Percentiles rank a stretch among this genome's conserved stretches.
phyloP scores from a whole-genome alignment of 2,113 vertebrate species.

The Bucco capensis region DNA sequence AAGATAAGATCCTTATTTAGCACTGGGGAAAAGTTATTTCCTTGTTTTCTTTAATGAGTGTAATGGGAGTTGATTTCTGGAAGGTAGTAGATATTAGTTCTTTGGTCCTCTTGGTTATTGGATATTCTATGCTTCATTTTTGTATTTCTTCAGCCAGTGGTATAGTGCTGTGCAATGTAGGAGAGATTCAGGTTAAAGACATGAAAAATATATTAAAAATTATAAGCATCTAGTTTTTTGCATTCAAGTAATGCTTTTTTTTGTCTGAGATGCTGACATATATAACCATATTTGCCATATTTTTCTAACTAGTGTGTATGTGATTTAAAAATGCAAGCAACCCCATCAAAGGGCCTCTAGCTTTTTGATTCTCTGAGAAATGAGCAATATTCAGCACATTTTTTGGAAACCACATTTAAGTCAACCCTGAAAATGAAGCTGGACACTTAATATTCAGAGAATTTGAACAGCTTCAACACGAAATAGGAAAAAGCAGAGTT shows the following conservation, averaged over 20 bases:
- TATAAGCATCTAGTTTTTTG: neutral
- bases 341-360: constrained; percentile 68
- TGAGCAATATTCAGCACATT: constrained; percentile 73
- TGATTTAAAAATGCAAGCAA: constrained; percentile 39
- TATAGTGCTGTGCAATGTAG: neutral
- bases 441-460: constrained; percentile 70
- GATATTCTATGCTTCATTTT: neutral
- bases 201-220: neutral
- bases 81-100: neutral
- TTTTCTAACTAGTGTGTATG: constrained; percentile 5
- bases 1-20: neutral
- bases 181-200: neutral
- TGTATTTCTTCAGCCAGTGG: neutral
- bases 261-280: neutral
- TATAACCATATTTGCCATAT: neutral
- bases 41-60: neutral
- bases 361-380: constrained; percentile 57
- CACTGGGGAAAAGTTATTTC: neutral
- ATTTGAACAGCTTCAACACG: constrained; percentile 66
- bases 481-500: constrained; percentile 22
- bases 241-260: neutral
- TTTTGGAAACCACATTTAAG: constrained; percentile 70
- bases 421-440: constrained; percentile 57
- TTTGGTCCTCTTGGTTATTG: neutral
- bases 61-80: neutral